Evolutionary conservation across 1,140 invertebrate genomes (phyloP), one percentile per base, ranked within the genome.

Genomic region (Drosophila seguyi): DNA sequence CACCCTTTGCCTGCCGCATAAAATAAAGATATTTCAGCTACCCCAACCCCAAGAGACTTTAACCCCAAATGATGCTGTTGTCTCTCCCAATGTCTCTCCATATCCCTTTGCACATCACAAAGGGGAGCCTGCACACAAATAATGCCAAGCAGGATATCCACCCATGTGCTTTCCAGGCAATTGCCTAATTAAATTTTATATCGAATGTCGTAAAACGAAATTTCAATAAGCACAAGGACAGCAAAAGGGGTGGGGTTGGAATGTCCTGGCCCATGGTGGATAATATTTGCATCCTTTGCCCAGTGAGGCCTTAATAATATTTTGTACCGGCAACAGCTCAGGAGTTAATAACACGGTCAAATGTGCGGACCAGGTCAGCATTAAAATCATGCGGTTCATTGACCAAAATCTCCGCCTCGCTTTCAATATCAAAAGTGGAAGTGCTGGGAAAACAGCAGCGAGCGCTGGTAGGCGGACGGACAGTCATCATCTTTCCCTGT

Each of bases 361-460:
- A 62, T 69, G 53, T 78, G 42, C 59, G 65, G 65, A 45, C 65
- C 57, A 48, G 56, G 63, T 57, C 60, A 67, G 71, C 69, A 90
- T 90, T 90, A 90, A 90, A 90, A 90, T 90, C 85, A 90, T 85
- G 45, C 85, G 75, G 81, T 90, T 90, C 81, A 90, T 85, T 90
- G 84, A 67, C 84, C 79, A 83, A 72, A 74, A 53, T 80, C 69
- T 45, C 60, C 59, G 55, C 67, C 38, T 79, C 78, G 77, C 69
- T 85, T 88, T 87, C 80, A 71, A 78, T 88, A 81, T 81, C 66
- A 75, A 88, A 81, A 85, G 81, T 90, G 73, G 41, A 58, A 71
- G 67, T 53, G 58, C 61, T 59, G 57, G 53, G 44, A 60, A 72
- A 82, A 72, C 66, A 42, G 42, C 38, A n/a, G 29, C 42, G 47